Evolutionary conservation across 1,140 invertebrate genomes (phyloP).

Genomic region (Zelostemma sp.): DNA sequence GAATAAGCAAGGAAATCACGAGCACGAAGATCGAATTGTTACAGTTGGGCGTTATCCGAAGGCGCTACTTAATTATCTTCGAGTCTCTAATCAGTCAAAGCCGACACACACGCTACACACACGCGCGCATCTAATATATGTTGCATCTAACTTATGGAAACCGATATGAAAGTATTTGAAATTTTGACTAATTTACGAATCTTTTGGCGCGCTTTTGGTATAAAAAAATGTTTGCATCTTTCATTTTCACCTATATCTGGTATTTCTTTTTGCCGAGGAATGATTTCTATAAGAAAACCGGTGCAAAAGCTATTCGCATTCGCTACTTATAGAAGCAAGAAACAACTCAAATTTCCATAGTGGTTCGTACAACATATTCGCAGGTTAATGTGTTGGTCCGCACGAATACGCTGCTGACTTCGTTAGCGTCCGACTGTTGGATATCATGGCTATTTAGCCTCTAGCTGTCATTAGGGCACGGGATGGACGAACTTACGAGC

Average conservation of each 20-base stretch:
- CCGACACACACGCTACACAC: conserved; percentile 65
- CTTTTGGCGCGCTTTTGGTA: too few species aligned
- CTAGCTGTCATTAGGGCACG: conserved; percentile 67
- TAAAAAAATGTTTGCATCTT: too few species aligned
- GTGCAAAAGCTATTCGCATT: too few species aligned
- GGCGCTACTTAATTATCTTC: conserved; percentile 70
- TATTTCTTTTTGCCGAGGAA: too few species aligned
- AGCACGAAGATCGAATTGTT: conserved; percentile 44
- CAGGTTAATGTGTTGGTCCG: background rate
- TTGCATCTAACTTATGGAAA: background rate
- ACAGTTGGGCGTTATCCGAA: conserved; percentile 63
- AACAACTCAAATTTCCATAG: too few species aligned
- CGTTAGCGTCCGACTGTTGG: conserved; percentile 62
- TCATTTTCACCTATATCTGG: too few species aligned
- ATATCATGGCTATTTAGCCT: conserved; percentile 68
- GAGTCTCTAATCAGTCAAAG: conserved; percentile 67
- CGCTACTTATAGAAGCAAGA: too few species aligned
- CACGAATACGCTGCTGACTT: conserved; percentile 45
- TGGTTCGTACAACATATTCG: too few species aligned
- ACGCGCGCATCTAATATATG: conserved; percentile 44
- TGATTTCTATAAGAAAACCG: too few species aligned
- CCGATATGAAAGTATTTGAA: conserved; percentile 3
- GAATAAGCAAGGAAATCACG: conserved; percentile 43
- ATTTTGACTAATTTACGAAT: background rate
- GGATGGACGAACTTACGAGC: conserved; percentile 57